Evolutionary conservation across 2,113 vertebrate species (phyloP).

Genomic region (Hemiprocne comata): DNA sequence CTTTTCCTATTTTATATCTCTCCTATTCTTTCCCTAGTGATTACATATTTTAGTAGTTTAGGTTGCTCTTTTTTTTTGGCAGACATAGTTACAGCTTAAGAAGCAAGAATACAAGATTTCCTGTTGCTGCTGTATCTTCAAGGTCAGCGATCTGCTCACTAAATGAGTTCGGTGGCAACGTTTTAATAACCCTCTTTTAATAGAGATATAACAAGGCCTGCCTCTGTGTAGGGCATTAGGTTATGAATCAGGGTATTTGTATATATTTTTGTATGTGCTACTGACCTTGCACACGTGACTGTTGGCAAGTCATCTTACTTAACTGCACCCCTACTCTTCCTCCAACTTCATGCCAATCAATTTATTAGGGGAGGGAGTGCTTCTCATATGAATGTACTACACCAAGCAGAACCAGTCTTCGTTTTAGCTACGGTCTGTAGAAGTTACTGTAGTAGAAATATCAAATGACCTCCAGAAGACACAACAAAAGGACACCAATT

Average conservation of each 20-base stretch:
- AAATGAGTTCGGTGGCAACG: neutral
- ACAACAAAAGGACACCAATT: accelerated
- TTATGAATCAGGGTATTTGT: neutral
- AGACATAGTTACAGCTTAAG: neutral
- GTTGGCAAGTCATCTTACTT: neutral
- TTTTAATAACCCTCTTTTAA: neutral
- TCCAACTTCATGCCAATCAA: neutral
- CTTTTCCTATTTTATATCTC: neutral
- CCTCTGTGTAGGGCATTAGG: neutral
- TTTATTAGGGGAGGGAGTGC: neutral
- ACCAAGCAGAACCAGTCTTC: neutral
- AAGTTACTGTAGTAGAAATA: neutral
- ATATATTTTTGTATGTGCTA: neutral
- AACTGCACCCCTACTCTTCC: neutral
- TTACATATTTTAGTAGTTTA: neutral
- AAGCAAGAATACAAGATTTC: neutral
- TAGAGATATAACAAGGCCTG: neutral
- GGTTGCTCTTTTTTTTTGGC: neutral
- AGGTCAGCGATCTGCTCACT: neutral
- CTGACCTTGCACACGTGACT: neutral
- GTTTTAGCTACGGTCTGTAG: neutral
- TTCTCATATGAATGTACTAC: neutral
- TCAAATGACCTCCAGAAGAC: neutral
- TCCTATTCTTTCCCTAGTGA: neutral
- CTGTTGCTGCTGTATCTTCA: neutral